Evolutionary conservation across 2,797 vertebrate species (phyloP), one percentile per base, ranked within the genome.

Genomic region (Menidia menidia): DNA sequence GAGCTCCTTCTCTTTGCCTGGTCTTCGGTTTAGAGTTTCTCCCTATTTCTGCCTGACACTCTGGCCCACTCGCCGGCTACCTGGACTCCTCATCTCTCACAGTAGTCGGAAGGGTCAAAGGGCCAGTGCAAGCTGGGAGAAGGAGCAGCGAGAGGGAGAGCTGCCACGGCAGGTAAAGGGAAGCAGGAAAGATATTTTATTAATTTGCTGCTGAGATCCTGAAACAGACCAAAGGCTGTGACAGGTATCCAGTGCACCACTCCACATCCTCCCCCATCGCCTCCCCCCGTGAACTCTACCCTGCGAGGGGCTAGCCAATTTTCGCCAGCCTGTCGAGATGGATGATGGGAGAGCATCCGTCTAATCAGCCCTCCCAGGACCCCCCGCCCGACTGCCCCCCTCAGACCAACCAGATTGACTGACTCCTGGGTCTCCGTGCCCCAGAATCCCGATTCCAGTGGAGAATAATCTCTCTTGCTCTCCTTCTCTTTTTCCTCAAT

Each of bases 351-450:
- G 93, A 92, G 90, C 92, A 89, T 92, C 91, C 89, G 75, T 92
- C 93, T 94, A 93, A 94, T 94, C 93, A 94, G 92, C 92, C 94
- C 94, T 93, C 94, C 82, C 43, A 93, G 93, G 93, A 93, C 88
- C 92, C 89, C 91, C 91, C 81, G 83, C 91, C 88, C 83, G 33
- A 81, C 81, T 65, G 50, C 86, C 83, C 86, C 87, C 91, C 89
- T 87, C 77, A 87, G 85, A 90, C 86, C 45, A 25, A 78, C 88
- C 88, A 92, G 91, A 93, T 93, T 94, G 92, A 94, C 92, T 91
- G 90, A 92, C 93, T 93, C 92, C 87, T 92, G 92, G 91, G 91
- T 89, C 87, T 85, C 85, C 86, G 84, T 92, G 92, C 87, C 92
- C 91, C 87, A 92, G 90, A 92, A 92, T 92, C 88, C 86, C 88